Conservation (phyloP, 2,888 invertebrate genomes). For the Gymnocheta viridis region DNA sequence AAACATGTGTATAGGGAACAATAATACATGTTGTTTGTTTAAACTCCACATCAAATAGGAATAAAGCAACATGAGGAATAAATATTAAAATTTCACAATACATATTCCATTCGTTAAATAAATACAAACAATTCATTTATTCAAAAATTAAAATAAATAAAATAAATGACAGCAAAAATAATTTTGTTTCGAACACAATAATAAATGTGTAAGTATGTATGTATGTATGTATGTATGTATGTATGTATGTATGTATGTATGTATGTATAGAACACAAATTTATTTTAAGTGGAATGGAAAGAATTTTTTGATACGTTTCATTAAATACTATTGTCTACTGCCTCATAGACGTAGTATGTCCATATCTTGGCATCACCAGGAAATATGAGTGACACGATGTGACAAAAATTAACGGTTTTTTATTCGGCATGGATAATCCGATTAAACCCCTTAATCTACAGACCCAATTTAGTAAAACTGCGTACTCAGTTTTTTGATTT, state of each 20-base stretch:
- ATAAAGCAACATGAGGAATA: slow-evolving; percentile 28
- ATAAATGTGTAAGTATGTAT: not conserved
- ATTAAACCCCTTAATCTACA: too few species aligned
- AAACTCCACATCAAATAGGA: not conserved
- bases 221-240: not conserved
- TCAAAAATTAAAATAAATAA: not conserved
- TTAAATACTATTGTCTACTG: too few species aligned
- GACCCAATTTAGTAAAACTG: too few species aligned
- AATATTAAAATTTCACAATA: slow-evolving; percentile 52
- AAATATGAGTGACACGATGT: too few species aligned
- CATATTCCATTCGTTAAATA: slow-evolving; percentile 43
- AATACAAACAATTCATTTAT: slow-evolving; percentile 55
- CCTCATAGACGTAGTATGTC: too few species aligned
- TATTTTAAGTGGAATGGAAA: too few species aligned
- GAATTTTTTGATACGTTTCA: too few species aligned
- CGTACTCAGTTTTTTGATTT: too few species aligned
- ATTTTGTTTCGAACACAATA: slow-evolving; percentile 20
- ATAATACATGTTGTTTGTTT: slow-evolving; percentile 32
- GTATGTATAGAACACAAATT: not conserved
- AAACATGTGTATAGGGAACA: not conserved
- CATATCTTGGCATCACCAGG: too few species aligned
- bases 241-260: not conserved
- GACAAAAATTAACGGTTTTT: too few species aligned
- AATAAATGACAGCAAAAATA: not conserved
- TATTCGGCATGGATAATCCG: too few species aligned